Base-by-base conservation (phyloP, 2,888 invertebrate species). In the Eupithecia tripunctaria region DNA sequence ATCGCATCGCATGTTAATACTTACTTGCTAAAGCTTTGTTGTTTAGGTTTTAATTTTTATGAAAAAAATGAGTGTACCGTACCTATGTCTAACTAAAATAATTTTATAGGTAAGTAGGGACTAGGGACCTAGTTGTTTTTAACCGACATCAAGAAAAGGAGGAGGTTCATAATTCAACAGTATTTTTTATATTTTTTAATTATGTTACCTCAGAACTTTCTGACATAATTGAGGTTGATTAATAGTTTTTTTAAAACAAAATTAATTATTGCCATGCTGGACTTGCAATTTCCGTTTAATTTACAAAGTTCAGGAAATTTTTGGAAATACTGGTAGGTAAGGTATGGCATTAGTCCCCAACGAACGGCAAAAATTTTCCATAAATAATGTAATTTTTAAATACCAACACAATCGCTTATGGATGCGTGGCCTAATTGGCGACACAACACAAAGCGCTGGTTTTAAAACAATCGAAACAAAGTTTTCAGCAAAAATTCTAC, bases 1-100 rank as follows among this genome's bases (percentile, higher is more conserved):
- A 88, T 86, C 85, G 84, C 79, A 88, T 86, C 85, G 84, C 79
- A 78, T 80, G 80, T 82, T 80, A 78, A 71, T 78, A 78, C 78
- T 76, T n/a, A 78, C 76, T 76, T 56, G 68, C 62, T 73, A 72
- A 43, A 63, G 60, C 60, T 62, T 62, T 63, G 64, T 6, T 32
- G 32, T 41, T 38, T 63, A 36, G 5, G 36, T 67, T 62, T 62
- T 56, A 51, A 36, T 29, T 67, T 67, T 47, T 43, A 27, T 29
- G 41, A 25, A 12, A 41, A 38, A n/a, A n/a, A n/a, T 47, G n/a
- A 47, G 5, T 32, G 32, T 1, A n/a, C 18, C 7, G n/a, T n/a
- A n/a, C n/a, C n/a, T n/a, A n/a, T n/a, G n/a, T 43, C 18, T 15
- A 15, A 15, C 41, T 18, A 43, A 43, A 18, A 18, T 43, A 43